phyloP scores from a whole-genome alignment of 2,113 vertebrate genomes.

The Herpetotheres cachinnans region DNA sequence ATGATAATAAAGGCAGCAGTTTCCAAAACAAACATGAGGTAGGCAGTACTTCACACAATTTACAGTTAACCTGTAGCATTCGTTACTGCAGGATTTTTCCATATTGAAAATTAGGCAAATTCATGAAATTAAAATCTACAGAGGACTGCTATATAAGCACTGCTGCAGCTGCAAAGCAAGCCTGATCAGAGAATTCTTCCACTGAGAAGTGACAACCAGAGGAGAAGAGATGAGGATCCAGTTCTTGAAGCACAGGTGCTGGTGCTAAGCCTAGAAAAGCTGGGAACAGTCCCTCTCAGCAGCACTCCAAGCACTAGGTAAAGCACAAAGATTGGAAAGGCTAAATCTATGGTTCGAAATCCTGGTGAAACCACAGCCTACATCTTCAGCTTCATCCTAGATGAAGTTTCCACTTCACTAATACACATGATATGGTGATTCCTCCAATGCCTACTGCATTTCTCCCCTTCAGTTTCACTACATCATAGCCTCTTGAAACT shows the following conservation, averaged over 20 bases:
- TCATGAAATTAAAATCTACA: background rate
- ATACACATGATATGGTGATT: background rate
- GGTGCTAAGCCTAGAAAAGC: background rate
- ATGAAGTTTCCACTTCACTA: background rate
- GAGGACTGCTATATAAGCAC: background rate
- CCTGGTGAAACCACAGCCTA: background rate
- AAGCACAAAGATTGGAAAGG: background rate
- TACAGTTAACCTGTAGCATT: background rate
- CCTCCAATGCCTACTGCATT: background rate
- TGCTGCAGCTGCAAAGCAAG: conserved; percentile 17
- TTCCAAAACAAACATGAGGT: background rate
- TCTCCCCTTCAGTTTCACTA: background rate
- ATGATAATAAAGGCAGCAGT: background rate
- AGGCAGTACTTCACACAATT: background rate
- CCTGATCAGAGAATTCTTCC: background rate
- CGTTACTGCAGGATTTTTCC: background rate
- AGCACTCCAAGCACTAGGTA: background rate
- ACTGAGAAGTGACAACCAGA: background rate
- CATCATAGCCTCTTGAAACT: background rate
- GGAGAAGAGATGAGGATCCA: background rate
- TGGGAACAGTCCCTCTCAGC: background rate
- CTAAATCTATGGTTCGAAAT: background rate
- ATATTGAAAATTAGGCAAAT: background rate
- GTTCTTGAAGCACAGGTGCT: background rate
- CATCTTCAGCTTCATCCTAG: background rate